Evolutionary conservation across 2,797 vertebrate genomes (phyloP).

Genomic region (Enteromius anoplus): DNA sequence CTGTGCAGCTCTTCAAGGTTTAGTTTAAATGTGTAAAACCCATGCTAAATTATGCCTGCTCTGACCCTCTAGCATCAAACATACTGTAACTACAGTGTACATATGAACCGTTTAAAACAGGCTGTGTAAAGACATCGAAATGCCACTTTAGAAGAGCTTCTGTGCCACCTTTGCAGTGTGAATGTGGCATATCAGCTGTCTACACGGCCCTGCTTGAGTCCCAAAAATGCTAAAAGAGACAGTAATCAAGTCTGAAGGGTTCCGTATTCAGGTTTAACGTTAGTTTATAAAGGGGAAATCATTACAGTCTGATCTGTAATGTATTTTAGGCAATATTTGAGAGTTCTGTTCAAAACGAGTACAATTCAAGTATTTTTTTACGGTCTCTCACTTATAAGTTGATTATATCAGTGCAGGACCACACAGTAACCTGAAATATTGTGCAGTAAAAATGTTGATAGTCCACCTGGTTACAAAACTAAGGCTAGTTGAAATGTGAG

Average conservation of each 20-base stretch:
- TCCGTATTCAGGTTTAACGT: too few relatives aligned
- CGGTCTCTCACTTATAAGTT: not conserved
- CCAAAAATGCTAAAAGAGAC: not conserved
- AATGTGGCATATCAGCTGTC: not conserved
- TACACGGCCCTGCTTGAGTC: not conserved
- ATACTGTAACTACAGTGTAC: not conserved
- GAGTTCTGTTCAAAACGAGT: too few relatives aligned
- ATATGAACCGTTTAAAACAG: not conserved
- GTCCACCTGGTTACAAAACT: too few relatives aligned
- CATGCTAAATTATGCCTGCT: not conserved
- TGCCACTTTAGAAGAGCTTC: not conserved
- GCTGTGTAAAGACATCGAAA: not conserved
- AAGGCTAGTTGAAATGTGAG: too few relatives aligned
- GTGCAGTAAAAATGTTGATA: too few relatives aligned
- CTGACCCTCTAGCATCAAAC: not conserved
- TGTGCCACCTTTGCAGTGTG: not conserved
- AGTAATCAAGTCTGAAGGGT: too few relatives aligned
- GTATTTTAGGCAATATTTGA: too few relatives aligned
- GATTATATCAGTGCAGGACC: not conserved
- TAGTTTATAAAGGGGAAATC: too few relatives aligned
- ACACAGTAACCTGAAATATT: too few relatives aligned
- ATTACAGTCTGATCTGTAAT: too few relatives aligned
- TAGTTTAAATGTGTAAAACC: not conserved
- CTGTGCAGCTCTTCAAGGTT: not conserved
- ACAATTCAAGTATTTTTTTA: not conserved